Conservation (phyloP, 2,797 vertebrate species). For the Macropus fuliginosus region DNA sequence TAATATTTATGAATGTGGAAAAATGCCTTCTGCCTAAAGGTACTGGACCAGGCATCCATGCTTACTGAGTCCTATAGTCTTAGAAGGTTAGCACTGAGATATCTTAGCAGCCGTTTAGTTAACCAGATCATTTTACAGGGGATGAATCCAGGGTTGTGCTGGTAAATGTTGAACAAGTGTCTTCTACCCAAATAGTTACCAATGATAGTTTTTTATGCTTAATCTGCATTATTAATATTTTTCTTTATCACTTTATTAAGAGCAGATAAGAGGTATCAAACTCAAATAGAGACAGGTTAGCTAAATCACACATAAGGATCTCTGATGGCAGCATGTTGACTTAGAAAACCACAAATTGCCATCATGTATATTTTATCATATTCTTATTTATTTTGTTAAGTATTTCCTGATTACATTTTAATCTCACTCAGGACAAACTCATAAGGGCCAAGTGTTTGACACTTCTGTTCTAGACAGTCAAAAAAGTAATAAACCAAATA, state of each 20-base stretch:
- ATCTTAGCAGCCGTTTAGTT: not conserved
- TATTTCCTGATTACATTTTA: not conserved
- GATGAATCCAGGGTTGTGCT: not conserved
- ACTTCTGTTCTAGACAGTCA: no score
- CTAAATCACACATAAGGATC: not conserved
- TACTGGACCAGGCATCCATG: not conserved
- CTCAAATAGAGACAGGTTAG: not conserved
- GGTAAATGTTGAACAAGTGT: not conserved
- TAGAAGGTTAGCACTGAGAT: not conserved
- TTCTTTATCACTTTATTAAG: not conserved
- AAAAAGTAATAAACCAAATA: no score
- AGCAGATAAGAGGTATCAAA: not conserved
- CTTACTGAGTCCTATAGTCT: not conserved
- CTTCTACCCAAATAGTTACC: not conserved
- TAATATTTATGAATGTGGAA: not conserved
- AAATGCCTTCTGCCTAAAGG: not conserved
- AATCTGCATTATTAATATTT: not conserved
- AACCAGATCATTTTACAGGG: not conserved
- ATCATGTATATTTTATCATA: not conserved
- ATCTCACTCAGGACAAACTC: no score
- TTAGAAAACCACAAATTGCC: not conserved
- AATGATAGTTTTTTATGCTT: not conserved
- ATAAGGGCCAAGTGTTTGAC: no score
- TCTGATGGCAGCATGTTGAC: not conserved
- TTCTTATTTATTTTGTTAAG: not conserved